Percentiles rank a stretch among this genome's conserved stretches.
phyloP scores from a whole-genome alignment of 2,888 invertebrate genomes.

The Elysia crispata region DNA sequence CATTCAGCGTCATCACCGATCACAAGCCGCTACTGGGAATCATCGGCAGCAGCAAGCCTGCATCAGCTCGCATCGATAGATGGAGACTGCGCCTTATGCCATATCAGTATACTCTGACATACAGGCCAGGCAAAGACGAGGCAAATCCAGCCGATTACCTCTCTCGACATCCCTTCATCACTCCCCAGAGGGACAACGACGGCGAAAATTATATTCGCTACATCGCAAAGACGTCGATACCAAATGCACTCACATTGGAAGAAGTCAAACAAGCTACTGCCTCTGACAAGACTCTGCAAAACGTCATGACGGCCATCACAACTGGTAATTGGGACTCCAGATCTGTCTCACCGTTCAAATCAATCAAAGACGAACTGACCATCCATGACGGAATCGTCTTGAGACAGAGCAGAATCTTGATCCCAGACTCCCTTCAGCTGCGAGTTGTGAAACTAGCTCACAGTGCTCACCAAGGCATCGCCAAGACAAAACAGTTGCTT shows the following conservation, averaged over 20 bases:
- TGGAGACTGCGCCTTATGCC: conserved; percentile 53
- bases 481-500: conserved; percentile 56
- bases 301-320: conserved; percentile 50
- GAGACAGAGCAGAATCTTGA: conserved; percentile 49
- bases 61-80: conserved; percentile 55
- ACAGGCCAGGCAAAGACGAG: conserved; percentile 55
- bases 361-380: conserved; percentile 45
- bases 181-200: conserved; percentile 41
- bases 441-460: conserved; percentile 56
- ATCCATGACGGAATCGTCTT: conserved; percentile 48
- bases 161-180: conserved; percentile 52
- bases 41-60: conserved; percentile 58
- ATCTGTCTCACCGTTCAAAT: conserved; percentile 1
- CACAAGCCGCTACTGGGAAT: conserved; percentile 66
- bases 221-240: conserved; percentile 48
- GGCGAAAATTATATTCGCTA: conserved; percentile 51
- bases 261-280: conserved; percentile 49
- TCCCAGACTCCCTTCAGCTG: conserved; percentile 52
- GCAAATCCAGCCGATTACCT: conserved; percentile 58
- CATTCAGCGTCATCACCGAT: conserved; percentile 59
- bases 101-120: conserved; percentile 51
- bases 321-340: conserved; percentile 45
- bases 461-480: conserved; percentile 58
- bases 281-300: conserved; percentile 39
- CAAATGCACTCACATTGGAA: conserved; percentile 52